These are phyloP conservation scores for Ichneumoninae sp. DNA, from an alignment of 2,888 invertebrate species.

Conservation along the genomic window DNA sequence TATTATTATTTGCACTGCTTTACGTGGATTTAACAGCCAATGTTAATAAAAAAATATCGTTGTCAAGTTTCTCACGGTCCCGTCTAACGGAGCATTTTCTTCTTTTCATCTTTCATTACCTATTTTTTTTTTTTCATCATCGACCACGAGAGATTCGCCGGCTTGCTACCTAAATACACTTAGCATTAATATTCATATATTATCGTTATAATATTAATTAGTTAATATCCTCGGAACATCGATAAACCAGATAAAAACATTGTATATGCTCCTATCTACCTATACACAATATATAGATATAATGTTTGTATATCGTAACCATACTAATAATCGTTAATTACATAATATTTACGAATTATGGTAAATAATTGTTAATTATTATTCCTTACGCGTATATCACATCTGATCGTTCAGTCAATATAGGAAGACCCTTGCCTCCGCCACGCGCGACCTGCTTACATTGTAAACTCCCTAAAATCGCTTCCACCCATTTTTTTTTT, in stretches of 20 bases:
- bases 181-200: constrained; percentile 69
- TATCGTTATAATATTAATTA: constrained; percentile 53
- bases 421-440: constrained; percentile 84
- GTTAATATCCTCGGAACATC: constrained; percentile 80
- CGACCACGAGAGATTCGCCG: constrained; percentile 73
- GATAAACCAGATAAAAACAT: constrained; percentile 83
- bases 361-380: constrained; percentile 81
- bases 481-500: constrained; percentile 58
- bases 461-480: constrained; percentile 70
- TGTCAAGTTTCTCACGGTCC: constrained; percentile 53
- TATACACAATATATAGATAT: constrained; percentile 79
- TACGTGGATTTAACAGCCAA: constrained; percentile 53
- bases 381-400: constrained; percentile 84
- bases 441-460: constrained; percentile 73
- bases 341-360: constrained; percentile 75
- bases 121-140: constrained; percentile 28
- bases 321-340: constrained; percentile 67
- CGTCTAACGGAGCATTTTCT: constrained; percentile 37
- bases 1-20: constrained; percentile 47
- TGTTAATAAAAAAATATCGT: constrained; percentile 63
- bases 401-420: constrained; percentile 85
- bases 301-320: constrained; percentile 80
- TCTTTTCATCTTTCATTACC: constrained; percentile 24
- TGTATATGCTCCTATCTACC: constrained; percentile 82
- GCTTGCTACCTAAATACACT: constrained; percentile 76